phyloP scores from a whole-genome alignment of 2,797 vertebrate species.

The Darevskia mixta region DNA sequence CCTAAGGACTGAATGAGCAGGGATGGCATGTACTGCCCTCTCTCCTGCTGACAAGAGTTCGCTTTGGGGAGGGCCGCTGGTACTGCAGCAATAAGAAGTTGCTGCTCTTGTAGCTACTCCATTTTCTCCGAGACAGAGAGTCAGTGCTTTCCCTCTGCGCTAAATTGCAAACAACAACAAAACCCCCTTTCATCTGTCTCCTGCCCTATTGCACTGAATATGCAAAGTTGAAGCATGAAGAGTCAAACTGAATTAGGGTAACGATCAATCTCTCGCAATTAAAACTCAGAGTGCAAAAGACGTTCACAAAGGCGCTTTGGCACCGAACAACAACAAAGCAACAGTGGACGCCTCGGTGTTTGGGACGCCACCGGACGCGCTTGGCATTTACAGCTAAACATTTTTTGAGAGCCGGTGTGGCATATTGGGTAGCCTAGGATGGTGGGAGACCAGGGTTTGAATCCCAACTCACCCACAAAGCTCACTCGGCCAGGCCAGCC shows the following conservation, averaged over 20 bases:
- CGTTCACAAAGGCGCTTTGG: neutral
- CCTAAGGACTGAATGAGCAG: neutral
- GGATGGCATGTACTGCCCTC: neutral
- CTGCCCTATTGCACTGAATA: conserved; percentile 20
- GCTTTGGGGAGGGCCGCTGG: neutral
- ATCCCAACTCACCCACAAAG: too few species aligned
- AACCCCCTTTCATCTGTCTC: conserved; percentile 11
- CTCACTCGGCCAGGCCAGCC: too few species aligned
- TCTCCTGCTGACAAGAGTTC: neutral
- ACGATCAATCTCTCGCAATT: conserved; percentile 25
- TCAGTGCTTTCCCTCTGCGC: neutral
- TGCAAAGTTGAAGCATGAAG: neutral
- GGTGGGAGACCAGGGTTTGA: too few species aligned
- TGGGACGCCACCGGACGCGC: neutral
- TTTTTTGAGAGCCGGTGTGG: neutral
- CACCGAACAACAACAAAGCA: conserved; percentile 23
- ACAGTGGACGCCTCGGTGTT: conserved; percentile 15
- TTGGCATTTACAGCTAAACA: neutral
- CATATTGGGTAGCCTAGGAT: too few species aligned
- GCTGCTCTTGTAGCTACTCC: neutral
- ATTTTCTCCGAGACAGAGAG: neutral
- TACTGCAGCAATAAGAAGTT: rapidly evolving
- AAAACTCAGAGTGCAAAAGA: conserved; percentile 34
- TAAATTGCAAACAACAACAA: conserved; percentile 27
- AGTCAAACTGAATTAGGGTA: conserved; percentile 36